Percentiles rank a stretch among this genome's conserved stretches.
Evolutionary conservation across 2,888 invertebrate genomes (phyloP).

Genomic region (Polymixis lichenea): DNA sequence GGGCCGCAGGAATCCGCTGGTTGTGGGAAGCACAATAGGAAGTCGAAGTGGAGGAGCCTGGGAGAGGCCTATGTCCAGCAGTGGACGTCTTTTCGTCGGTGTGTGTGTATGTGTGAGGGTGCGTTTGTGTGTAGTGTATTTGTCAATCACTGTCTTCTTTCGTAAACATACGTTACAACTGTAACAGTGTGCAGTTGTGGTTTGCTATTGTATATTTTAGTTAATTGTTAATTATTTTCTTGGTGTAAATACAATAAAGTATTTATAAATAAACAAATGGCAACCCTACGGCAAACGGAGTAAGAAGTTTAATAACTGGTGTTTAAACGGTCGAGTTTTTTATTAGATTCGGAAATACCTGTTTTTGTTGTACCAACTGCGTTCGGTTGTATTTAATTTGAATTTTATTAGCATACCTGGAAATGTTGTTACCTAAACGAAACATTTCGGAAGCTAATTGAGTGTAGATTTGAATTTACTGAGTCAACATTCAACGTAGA

Average conservation of each 20-base stretch:
- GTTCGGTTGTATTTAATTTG: slow-evolving; percentile 17
- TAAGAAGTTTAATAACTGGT: slow-evolving; percentile 24
- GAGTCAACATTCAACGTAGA: background rate
- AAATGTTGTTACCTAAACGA: background rate
- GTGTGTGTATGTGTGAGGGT: background rate
- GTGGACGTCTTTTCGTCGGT: too few species aligned
- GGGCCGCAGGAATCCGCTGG: too few species aligned
- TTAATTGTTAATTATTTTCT: too few species aligned
- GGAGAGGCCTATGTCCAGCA: too few species aligned
- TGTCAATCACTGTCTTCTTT: too few species aligned
- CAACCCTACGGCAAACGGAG: slow-evolving; percentile 42
- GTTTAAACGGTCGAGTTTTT: slow-evolving; percentile 46
- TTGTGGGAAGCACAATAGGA: too few species aligned
- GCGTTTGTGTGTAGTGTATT: background rate
- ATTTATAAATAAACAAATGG: background rate
- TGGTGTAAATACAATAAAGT: background rate
- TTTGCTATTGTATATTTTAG: too few species aligned
- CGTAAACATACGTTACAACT: too few species aligned
- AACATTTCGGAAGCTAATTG: slow-evolving; percentile 1
- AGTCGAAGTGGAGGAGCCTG: too few species aligned
- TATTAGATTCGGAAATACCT: slow-evolving; percentile 49
- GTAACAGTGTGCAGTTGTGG: too few species aligned
- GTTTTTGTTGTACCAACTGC: slow-evolving; percentile 29
- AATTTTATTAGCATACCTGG: slow-evolving; percentile 31
- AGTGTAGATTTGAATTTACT: background rate